Conservation (phyloP, 2,113 vertebrate genomes). For the Neoarius graeffei region DNA sequence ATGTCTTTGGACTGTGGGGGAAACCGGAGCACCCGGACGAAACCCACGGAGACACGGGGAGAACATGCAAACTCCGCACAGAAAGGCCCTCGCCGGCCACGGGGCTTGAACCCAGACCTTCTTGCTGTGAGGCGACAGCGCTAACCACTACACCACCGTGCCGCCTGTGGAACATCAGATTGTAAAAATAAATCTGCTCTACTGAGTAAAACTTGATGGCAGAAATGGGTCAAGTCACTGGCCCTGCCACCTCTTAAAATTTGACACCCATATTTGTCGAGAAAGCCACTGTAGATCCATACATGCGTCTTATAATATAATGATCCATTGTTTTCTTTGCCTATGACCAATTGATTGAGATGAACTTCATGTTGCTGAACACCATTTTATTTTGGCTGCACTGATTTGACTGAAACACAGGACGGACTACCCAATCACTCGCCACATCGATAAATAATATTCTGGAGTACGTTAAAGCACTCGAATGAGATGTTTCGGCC, state of each 20-base stretch:
- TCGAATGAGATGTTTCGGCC: neutral
- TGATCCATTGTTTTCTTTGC: neutral
- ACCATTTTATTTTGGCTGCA: neutral
- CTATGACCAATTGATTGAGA: neutral
- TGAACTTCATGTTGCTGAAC: neutral
- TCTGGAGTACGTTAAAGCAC: neutral
- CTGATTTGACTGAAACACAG: neutral
- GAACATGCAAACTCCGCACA: too few species aligned
- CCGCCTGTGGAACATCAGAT: neutral
- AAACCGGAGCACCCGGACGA: too few species aligned
- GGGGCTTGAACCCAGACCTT: too few species aligned
- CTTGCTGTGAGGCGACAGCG: too few species aligned
- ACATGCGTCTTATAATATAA: neutral
- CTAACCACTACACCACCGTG: too few species aligned
- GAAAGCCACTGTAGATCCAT: neutral
- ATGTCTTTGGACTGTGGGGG: too few species aligned
- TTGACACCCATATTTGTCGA: neutral
- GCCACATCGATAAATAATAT: neutral
- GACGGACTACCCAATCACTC: neutral
- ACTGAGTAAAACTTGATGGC: neutral
- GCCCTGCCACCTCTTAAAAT: neutral
- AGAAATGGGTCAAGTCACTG: neutral
- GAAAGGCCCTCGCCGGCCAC: too few species aligned
- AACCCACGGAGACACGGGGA: too few species aligned
- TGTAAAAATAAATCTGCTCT: neutral